phyloP scores from a whole-genome alignment of 2,113 vertebrate species.

The Xenopus borealis region DNA sequence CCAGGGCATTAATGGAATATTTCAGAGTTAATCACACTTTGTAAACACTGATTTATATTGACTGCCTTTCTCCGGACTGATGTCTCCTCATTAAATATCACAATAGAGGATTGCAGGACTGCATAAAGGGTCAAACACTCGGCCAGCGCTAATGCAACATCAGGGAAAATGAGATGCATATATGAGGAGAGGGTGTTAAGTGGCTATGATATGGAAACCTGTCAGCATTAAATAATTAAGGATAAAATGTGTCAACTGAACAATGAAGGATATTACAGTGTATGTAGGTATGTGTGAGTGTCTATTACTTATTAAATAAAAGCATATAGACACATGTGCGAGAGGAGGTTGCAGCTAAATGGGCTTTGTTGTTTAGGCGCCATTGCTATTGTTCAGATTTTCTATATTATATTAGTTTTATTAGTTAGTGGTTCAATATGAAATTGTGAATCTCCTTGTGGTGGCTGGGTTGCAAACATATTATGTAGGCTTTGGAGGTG shows the following conservation, averaged over 20 bases:
- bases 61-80: slow-evolving; percentile 94
- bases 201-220: slow-evolving; percentile 49
- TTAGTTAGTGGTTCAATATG: too few relatives aligned
- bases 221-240: slow-evolving; percentile 43
- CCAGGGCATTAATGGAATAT: slow-evolving; percentile 84
- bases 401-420: too few relatives aligned
- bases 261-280: too few relatives aligned
- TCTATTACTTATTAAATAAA: too few relatives aligned
- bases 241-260: slow-evolving; percentile 22
- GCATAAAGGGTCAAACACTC: slow-evolving; percentile 70
- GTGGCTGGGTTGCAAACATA: too few relatives aligned
- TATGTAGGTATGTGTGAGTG: too few relatives aligned
- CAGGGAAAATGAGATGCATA: slow-evolving; percentile 58
- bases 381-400: too few relatives aligned
- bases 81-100: slow-evolving; percentile 96
- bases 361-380: too few relatives aligned
- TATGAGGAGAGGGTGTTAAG: slow-evolving; percentile 57
- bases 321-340: too few relatives aligned
- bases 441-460: too few relatives aligned
- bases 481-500: too few relatives aligned
- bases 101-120: slow-evolving; percentile 83
- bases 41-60: slow-evolving; percentile 99
- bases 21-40: slow-evolving; percentile 95
- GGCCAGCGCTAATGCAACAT: slow-evolving; percentile 63
- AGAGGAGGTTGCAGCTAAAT: too few relatives aligned